Conservation (phyloP, 1,140 invertebrate species). For the Maconellicoccus hirsutus region DNA sequence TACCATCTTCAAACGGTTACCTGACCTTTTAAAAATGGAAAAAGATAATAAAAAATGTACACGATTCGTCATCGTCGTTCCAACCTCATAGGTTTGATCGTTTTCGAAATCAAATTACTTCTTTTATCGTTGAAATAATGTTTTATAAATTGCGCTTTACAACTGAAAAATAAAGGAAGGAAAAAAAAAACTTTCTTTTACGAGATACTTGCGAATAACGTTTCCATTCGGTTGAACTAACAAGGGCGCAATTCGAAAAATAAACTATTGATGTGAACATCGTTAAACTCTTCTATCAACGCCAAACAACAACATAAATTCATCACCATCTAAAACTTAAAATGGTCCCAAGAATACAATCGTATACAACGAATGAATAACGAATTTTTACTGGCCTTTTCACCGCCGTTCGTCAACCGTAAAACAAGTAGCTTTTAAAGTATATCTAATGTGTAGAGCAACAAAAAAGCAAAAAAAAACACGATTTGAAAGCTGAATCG, state of each 20-base stretch:
- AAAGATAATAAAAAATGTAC: no score
- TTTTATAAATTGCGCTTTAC: background rate
- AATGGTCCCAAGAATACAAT: background rate
- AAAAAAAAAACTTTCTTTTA: background rate
- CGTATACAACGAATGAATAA: background rate
- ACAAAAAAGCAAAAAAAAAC: no score
- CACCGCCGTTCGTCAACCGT: background rate
- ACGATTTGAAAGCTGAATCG: no score
- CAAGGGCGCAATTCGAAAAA: background rate
- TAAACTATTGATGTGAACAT: slow-evolving; percentile 1
- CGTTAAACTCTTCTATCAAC: background rate
- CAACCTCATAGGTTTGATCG: no score
- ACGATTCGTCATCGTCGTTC: background rate
- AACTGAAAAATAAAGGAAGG: background rate
- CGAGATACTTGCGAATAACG: background rate
- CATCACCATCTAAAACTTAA: background rate
- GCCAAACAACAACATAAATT: background rate
- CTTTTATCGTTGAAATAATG: background rate
- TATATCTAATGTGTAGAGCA: no score
- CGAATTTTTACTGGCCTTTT: slow-evolving; percentile 3
- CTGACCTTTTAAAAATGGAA: no score
- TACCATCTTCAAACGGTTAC: no score
- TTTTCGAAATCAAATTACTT: background rate
- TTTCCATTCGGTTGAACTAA: slow-evolving; percentile 8
- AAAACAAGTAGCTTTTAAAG: no score